Evolutionary conservation across 2,113 vertebrate genomes (phyloP).

Genomic region (Anoplopoma fimbria): DNA sequence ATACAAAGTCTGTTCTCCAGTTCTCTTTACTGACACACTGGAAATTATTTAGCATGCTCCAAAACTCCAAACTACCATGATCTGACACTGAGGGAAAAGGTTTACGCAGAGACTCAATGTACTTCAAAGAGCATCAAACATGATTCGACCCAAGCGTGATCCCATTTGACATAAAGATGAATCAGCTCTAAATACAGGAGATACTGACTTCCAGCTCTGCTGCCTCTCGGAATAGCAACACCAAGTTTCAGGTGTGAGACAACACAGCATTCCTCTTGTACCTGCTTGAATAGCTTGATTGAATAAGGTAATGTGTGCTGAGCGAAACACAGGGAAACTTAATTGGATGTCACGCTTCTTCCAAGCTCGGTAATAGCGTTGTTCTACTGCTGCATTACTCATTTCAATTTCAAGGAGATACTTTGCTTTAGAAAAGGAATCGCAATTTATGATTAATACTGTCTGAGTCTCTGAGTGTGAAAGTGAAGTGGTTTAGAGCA

Average conservation of each 20-base stretch:
- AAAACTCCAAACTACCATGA: slow-evolving; percentile 51
- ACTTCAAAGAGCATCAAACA: slow-evolving; percentile 62
- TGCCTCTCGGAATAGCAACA: slow-evolving; percentile 48
- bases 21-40: slow-evolving; percentile 60
- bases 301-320: slow-evolving; percentile 69
- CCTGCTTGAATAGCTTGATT: slow-evolving; percentile 64
- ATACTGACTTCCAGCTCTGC: slow-evolving; percentile 30
- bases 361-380: slow-evolving; percentile 71
- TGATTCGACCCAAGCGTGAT: slow-evolving; percentile 68
- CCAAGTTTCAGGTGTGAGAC: slow-evolving; percentile 64
- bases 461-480: slow-evolving; percentile 63
- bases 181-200: slow-evolving; percentile 64
- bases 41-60: slow-evolving; percentile 50
- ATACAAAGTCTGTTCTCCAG: slow-evolving; percentile 47
- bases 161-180: slow-evolving; percentile 68
- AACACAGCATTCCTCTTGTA: slow-evolving; percentile 55
- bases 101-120: slow-evolving; percentile 65
- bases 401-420: slow-evolving; percentile 78
- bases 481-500: slow-evolving; percentile 66
- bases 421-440: slow-evolving; percentile 70
- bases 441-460: slow-evolving; percentile 71
- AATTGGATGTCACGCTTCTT: slow-evolving; percentile 81
- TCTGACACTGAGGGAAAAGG: slow-evolving; percentile 49
- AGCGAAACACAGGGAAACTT: slow-evolving; percentile 69
- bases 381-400: slow-evolving; percentile 71